phyloP scores from a whole-genome alignment of 2,113 vertebrate species.

The Forbesichthys agassizii region DNA sequence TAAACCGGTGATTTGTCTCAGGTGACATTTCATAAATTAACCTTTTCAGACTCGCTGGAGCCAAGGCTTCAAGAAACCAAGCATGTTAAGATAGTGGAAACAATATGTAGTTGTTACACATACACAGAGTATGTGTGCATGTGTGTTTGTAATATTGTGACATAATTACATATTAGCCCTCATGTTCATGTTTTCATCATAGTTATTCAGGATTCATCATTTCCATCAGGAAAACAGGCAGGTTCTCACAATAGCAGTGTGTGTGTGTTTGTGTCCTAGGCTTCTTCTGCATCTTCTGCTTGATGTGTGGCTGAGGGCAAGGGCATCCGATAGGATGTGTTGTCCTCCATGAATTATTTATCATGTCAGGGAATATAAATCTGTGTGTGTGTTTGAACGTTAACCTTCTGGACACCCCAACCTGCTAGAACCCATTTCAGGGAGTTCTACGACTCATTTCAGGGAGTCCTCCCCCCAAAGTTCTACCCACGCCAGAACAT shows the following conservation, averaged over 20 bases:
- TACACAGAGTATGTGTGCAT: constrained; percentile 18
- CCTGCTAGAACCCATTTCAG: no score
- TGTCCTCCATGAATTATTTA: constrained; percentile 73
- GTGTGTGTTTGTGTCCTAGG: background rate
- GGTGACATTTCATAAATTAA: no score
- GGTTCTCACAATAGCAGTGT: constrained; percentile 11
- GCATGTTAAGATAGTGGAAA: no score
- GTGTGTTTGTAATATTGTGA: constrained; percentile 48
- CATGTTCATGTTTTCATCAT: constrained; percentile 58
- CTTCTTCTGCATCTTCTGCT: background rate
- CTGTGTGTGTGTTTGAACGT: background rate
- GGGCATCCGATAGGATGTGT: constrained; percentile 61
- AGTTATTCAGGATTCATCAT: constrained; percentile 28
- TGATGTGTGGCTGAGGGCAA: constrained; percentile 55
- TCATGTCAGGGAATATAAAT: constrained; percentile 31
- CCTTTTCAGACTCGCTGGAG: no score
- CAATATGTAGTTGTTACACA: no score
- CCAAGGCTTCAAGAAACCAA: no score
- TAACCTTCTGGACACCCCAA: no score
- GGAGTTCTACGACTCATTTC: no score
- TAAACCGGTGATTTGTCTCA: no score
- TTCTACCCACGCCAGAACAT: no score
- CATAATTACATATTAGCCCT: constrained; percentile 62
- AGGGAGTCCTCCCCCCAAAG: no score
- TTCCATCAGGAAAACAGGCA: background rate